Base-by-base conservation (phyloP, 1,140 invertebrate genomes). In the Drosophila tsacasi region DNA sequence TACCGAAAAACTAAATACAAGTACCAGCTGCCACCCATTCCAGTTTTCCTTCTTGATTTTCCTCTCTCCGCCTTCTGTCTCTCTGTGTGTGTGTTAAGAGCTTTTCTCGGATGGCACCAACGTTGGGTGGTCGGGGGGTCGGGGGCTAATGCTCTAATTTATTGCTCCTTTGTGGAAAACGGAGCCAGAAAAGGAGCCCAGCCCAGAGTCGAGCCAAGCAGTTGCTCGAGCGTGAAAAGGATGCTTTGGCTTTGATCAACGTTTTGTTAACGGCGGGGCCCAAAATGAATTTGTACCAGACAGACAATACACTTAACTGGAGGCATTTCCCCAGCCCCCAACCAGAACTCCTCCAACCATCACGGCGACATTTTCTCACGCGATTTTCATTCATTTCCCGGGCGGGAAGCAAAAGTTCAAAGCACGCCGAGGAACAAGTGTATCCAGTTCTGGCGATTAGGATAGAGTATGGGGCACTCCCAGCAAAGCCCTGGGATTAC, bases 191-290 rank as follows among this genome's bases (percentile, higher is more conserved):
- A 61, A 61, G 39, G 58, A 54, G 49, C 57, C 39, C 46, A 52
- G 71, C 62, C 54, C 39, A 44, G 47, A 49, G 47, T 10, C 42
- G 21, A 46, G 72, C 58, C 63, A 30, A 59, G 42, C 40, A 61
- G 60, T 55, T 62, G 73, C 60, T 83, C 78, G 78, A 82, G 78
- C 83, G 83, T 85, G 83, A 86, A 85, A 82, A 85, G 82, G 83
- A 85, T 85, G 82, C 79, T 86, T 85, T 81, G 74, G 82, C 83
- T 85, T 85, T 85, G 82, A 85, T 85, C 82, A 85, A 86, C 82
- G 82, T 85, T 85, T 81, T 85, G 82, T 85, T 85, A 82, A 52
- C 50, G 83, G 61, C 83, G 81, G 81, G 76, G 71, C 83, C 83
- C 30, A 81, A 81, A 85, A 85, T 78, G 82, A 85, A 81, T 86